Conservation (phyloP, 53 echinoderm and acorn worm species). For the Holothuria leucospilota region DNA sequence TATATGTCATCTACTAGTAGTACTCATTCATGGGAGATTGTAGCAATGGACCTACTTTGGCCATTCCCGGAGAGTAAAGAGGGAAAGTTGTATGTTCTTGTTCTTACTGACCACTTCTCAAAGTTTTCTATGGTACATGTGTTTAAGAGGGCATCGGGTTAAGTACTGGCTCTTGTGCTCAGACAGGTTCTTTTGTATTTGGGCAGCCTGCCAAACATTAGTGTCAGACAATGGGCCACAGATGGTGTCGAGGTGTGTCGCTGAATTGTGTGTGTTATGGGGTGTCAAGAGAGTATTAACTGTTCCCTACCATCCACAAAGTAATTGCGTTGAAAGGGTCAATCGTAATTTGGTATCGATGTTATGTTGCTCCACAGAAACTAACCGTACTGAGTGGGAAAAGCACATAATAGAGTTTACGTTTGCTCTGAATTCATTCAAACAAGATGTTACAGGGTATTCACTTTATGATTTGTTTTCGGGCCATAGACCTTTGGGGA, state of each 20-base stretch:
- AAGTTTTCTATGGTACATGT: neutral
- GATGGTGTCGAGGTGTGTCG: too few relatives aligned
- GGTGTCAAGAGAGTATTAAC: too few relatives aligned
- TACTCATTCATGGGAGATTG: too few relatives aligned
- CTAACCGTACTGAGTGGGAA: neutral
- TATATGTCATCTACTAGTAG: slow-evolving; percentile 50
- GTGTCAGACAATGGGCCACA: neutral
- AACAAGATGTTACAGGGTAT: too few relatives aligned
- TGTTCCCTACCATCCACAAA: too few relatives aligned
- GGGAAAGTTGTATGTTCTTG: slow-evolving; percentile 38
- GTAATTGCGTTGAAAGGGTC: neutral
- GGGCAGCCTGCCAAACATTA: neutral
- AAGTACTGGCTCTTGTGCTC: too few relatives aligned
- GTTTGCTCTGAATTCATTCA: neutral
- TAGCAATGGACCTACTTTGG: too few relatives aligned
- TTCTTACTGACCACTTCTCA: slow-evolving; percentile 2
- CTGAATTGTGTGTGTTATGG: too few relatives aligned
- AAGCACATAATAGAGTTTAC: too few relatives aligned
- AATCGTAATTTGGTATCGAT: neutral
- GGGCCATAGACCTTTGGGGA: too few relatives aligned
- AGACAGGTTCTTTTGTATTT: neutral
- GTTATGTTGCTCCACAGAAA: neutral
- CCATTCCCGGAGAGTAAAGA: too few relatives aligned
- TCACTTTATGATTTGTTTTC: too few relatives aligned
- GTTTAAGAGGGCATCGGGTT: neutral